phyloP scores from a whole-genome alignment of 2,888 invertebrate genomes.

The Nebria salina region DNA sequence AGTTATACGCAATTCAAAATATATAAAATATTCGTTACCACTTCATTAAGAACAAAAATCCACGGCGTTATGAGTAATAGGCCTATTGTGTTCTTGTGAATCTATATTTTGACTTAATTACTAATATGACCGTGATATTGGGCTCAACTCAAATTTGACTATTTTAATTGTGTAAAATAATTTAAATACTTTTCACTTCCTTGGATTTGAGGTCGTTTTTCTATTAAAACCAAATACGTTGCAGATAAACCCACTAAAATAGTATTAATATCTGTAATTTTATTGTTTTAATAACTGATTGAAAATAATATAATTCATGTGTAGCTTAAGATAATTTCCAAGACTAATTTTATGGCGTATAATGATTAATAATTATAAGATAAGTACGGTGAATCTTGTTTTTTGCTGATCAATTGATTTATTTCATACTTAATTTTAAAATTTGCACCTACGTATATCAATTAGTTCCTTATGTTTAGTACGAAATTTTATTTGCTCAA shows the following conservation, averaged over 20 bases:
- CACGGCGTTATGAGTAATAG: background rate
- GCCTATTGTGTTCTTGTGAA: conserved; percentile 7
- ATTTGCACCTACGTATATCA: background rate
- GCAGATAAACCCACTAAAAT: too few relatives aligned
- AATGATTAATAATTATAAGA: background rate
- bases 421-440: background rate
- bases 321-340: background rate
- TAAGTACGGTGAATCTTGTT: background rate
- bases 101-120: conserved; percentile 1
- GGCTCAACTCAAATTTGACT: background rate
- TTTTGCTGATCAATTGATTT: background rate
- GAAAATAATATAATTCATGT: too few relatives aligned
- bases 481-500: too few relatives aligned
- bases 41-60: background rate
- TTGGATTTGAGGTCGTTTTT: background rate
- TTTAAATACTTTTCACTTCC: background rate
- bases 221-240: background rate
- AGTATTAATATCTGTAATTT: too few relatives aligned
- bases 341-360: background rate
- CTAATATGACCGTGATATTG: conserved; percentile 14
- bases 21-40: conserved; percentile 26
- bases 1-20: conserved; percentile 31
- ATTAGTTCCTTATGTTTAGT: too few relatives aligned
- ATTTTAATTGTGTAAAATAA: background rate
- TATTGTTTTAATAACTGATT: too few relatives aligned